phyloP scores from a whole-genome alignment of 1,140 invertebrate species.

The Saccostrea echinata region DNA sequence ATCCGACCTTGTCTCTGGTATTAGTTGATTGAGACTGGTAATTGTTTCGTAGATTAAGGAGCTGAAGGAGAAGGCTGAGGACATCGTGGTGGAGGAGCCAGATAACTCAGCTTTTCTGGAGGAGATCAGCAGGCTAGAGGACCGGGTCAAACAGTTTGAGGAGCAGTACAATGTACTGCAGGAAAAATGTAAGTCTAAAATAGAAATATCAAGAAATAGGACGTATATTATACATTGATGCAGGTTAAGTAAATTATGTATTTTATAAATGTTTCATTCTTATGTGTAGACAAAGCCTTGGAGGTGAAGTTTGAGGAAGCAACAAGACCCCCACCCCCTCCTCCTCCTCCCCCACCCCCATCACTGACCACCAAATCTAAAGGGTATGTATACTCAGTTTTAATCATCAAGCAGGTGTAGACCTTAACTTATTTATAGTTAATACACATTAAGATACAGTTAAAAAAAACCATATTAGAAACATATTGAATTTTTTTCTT shows the following conservation, averaged over 20 bases:
- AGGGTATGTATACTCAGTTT: conserved; percentile 45
- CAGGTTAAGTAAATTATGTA: too few species aligned
- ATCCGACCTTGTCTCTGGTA: too few species aligned
- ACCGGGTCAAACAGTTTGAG: conserved; percentile 53
- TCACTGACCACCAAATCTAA: conserved; percentile 47
- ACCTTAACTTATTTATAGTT: neutral
- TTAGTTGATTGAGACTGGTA: too few species aligned
- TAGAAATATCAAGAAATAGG: neutral
- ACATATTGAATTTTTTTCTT: too few species aligned
- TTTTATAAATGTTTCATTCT: neutral
- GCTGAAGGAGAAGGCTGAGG: conserved; percentile 52
- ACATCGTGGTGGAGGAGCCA: conserved; percentile 51
- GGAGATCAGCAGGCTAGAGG: conserved; percentile 59
- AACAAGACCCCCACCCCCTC: conserved; percentile 58
- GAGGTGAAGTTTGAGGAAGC: conserved; percentile 59
- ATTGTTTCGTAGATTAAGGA: conserved; percentile 55
- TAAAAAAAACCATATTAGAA: neutral
- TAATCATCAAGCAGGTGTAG: neutral
- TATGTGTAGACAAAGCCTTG: conserved; percentile 56
- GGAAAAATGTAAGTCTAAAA: conserved; percentile 44
- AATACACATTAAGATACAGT: neutral
- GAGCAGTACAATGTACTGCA: conserved; percentile 53
- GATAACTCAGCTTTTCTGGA: conserved; percentile 56
- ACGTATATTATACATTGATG: too few species aligned
- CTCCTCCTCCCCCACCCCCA: conserved; percentile 68